Percentiles rank a stretch among this genome's conserved stretches.
Conservation (phyloP, 2,888 invertebrate genomes). For the Pyrrhosoma nymphula region DNA sequence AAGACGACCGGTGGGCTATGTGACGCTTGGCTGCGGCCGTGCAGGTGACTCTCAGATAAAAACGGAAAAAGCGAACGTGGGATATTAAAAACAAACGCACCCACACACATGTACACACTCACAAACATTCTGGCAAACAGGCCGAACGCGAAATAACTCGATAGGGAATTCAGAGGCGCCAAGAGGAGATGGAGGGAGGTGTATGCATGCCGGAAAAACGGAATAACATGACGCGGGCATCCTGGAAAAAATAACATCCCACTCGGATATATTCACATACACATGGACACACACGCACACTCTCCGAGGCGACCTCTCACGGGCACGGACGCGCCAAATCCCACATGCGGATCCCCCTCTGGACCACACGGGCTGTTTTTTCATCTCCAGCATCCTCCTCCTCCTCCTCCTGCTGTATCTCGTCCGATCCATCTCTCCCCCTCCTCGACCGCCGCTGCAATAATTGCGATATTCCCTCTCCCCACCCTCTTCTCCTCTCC, state of each 20-base stretch:
- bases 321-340: not conserved
- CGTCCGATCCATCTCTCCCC: slow-evolving; percentile 14
- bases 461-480: slow-evolving; percentile 57
- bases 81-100: slow-evolving; percentile 15
- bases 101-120: not conserved
- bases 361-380: slow-evolving; percentile 1
- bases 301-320: not conserved
- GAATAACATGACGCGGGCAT: slow-evolving; percentile 50
- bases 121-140: not conserved
- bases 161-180: slow-evolving; percentile 25
- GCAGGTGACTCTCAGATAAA: not conserved
- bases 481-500: not conserved
- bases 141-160: not conserved
- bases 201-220: not conserved
- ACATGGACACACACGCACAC: not conserved
- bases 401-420: not conserved
- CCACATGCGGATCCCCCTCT: not conserved
- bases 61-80: not conserved
- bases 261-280: not conserved
- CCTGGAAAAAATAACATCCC: not conserved
- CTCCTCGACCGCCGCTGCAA: slow-evolving; percentile 31
- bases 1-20: no score
- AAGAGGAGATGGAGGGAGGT: not conserved
- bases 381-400: not conserved
- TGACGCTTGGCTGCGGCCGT: not conserved